These are phyloP conservation scores for Macquaria australasica DNA, from an alignment of 2,113 vertebrate genomes.

Conservation along the genomic window DNA sequence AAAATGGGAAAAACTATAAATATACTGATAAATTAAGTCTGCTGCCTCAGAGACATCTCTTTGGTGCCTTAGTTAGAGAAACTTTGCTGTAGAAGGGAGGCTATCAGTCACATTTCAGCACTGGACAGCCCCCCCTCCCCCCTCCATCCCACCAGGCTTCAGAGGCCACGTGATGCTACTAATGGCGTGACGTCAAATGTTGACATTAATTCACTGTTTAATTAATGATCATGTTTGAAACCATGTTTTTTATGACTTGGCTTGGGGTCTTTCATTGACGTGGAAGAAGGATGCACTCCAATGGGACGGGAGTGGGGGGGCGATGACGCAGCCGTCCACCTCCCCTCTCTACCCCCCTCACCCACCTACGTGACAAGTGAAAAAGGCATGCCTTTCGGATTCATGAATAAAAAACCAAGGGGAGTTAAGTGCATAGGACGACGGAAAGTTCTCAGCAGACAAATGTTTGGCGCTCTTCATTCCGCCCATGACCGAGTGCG, in stretches of 20 bases:
- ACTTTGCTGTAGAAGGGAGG: not conserved
- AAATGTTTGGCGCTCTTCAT: slow-evolving; percentile 84
- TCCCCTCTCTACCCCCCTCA: slow-evolving; percentile 7
- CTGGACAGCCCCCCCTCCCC: slow-evolving; percentile 64
- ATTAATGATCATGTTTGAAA: slow-evolving; percentile 78
- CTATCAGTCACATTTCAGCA: slow-evolving; percentile 31
- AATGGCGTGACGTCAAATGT: slow-evolving; percentile 66
- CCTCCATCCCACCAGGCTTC: not conserved
- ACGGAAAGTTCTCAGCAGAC: slow-evolving; percentile 88
- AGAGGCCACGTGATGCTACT: slow-evolving; percentile 29
- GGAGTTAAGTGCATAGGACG: slow-evolving; percentile 85
- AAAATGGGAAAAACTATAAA: too few species aligned
- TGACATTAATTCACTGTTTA: slow-evolving; percentile 70
- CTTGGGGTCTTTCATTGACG: slow-evolving; percentile 88
- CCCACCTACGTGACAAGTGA: slow-evolving; percentile 84
- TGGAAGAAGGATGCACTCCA: slow-evolving; percentile 88
- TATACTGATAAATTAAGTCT: not conserved
- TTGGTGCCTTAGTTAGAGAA: not conserved
- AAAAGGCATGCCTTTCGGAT: slow-evolving; percentile 89
- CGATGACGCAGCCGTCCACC: slow-evolving; percentile 90
- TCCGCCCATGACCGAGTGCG: slow-evolving; percentile 79
- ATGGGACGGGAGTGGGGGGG: slow-evolving; percentile 86
- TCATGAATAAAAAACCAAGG: slow-evolving; percentile 93
- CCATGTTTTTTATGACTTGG: slow-evolving; percentile 84
- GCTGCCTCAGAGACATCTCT: not conserved